Percentiles rank a stretch among this genome's conserved stretches.
Conservation (phyloP, 2,113 vertebrate genomes). For the Cyprichromis sp. region DNA sequence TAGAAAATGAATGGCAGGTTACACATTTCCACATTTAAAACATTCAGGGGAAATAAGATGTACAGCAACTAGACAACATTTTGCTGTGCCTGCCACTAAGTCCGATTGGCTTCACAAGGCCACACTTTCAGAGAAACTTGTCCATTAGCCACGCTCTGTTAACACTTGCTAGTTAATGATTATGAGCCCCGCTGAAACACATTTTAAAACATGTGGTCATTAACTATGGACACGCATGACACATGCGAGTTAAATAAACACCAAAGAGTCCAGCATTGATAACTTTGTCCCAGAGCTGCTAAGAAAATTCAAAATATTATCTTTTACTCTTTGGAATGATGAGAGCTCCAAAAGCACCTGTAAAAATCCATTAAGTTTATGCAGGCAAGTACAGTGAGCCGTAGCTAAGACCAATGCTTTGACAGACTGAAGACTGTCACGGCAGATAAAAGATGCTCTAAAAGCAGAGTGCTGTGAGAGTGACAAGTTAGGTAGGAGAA, state of each 20-base stretch:
- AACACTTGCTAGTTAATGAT: constrained; percentile 13
- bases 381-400: not conserved
- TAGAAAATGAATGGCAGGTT: not conserved
- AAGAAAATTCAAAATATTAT: not conserved
- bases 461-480: not conserved
- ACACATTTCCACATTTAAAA: not conserved
- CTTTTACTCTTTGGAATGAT: not conserved
- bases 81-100: not conserved
- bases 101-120: not conserved
- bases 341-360: not conserved
- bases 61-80: not conserved
- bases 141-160: constrained; percentile 18
- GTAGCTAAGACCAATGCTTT: not conserved
- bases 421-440: not conserved
- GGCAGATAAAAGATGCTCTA: not conserved
- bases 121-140: not conserved
- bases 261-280: not conserved
- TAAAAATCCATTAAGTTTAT: not conserved
- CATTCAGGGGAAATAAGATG: not conserved
- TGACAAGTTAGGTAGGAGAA: not conserved
- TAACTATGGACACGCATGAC: not conserved
- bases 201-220: not conserved
- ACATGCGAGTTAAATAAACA: not conserved
- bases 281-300: not conserved
- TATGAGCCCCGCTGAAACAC: not conserved